A percentile compares a stretch with the other conserved stretches of the same genome.
Evolutionary conservation across 2,797 vertebrate species (phyloP).

Genomic region (Schizothorax lantsangensis): DNA sequence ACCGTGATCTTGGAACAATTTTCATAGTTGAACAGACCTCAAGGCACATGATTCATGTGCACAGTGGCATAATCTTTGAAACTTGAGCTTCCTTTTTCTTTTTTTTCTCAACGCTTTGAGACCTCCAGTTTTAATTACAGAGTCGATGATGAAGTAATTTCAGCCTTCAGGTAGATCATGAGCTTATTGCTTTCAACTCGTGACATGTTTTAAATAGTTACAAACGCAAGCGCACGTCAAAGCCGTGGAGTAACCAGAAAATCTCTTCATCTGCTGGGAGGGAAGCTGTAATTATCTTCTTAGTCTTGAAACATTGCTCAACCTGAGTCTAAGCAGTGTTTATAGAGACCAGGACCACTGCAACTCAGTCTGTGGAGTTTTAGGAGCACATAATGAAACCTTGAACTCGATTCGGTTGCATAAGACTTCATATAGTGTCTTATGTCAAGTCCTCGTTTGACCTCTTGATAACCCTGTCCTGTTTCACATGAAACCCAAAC

Average conservation of each 20-base stretch:
- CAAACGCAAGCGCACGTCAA: constrained; percentile 51
- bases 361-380: background rate
- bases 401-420: background rate
- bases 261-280: constrained; percentile 49
- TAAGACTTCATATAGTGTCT: background rate
- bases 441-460: constrained; percentile 8
- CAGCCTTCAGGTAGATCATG: constrained; percentile 64
- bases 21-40: background rate
- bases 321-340: constrained; percentile 8
- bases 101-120: constrained; percentile 41
- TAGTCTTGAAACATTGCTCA: constrained; percentile 48
- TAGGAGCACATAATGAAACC: background rate
- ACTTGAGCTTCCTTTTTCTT: constrained; percentile 22
- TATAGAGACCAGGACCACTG: background rate
- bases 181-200: constrained; percentile 70
- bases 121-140: constrained; percentile 77
- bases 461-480: constrained; percentile 13
- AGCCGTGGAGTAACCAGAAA: constrained; percentile 58
- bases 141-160: constrained; percentile 67
- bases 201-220: constrained; percentile 74
- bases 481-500: constrained; percentile 41
- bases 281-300: constrained; percentile 53
- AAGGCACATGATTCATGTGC: background rate
- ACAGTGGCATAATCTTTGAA: constrained; percentile 21
- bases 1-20: too few species aligned